These are phyloP conservation scores for Nibea albiflora DNA, from an alignment of 2,113 vertebrate species.

Conservation along the genomic window DNA sequence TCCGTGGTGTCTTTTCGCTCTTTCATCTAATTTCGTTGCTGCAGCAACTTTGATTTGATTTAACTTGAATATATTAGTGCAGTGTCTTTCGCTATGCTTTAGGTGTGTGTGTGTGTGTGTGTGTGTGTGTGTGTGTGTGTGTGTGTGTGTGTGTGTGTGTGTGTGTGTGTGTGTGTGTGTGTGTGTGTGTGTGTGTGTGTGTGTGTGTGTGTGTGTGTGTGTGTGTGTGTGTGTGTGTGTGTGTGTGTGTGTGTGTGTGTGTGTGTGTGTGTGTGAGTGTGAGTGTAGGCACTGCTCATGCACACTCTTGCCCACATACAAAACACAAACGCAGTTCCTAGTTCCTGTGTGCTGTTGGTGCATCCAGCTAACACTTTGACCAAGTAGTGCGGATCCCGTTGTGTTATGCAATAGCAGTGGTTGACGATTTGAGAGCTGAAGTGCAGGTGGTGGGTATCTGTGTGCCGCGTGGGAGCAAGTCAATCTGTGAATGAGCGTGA, in stretches of 20 bases:
- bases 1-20: not conserved
- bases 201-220: not conserved
- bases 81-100: constrained; percentile 7
- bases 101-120: not conserved
- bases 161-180: not conserved
- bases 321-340: constrained; percentile 2
- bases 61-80: not conserved
- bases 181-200: not conserved
- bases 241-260: too few species aligned
- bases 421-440: constrained; percentile 10
- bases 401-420: constrained; percentile 40
- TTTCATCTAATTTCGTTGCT: constrained; percentile 8
- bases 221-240: not conserved
- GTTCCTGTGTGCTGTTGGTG: constrained; percentile 15
- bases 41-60: not conserved
- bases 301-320: constrained; percentile 24
- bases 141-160: not conserved
- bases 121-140: not conserved
- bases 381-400: constrained; percentile 19
- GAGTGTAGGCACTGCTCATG: not conserved
- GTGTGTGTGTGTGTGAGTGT: not conserved
- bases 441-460: constrained; percentile 17
- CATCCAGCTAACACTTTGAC: constrained; percentile 6
- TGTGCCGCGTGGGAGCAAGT: constrained; percentile 18
- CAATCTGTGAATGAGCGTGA: constrained; percentile 16